Evolutionary conservation across 2,888 invertebrate genomes (phyloP).

Genomic region (Sarcophaga carnaria): DNA sequence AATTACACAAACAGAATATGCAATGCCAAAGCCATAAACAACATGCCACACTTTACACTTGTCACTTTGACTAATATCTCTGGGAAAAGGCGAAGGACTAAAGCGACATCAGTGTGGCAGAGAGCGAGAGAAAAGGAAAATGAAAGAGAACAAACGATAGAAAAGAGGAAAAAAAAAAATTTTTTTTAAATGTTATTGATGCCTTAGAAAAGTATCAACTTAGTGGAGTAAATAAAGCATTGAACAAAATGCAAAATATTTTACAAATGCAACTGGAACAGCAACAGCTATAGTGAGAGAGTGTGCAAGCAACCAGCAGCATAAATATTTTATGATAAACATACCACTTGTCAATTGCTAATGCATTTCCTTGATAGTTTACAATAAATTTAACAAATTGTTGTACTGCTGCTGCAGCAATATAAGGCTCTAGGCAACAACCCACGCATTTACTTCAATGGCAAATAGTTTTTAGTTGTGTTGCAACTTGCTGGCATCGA

Average conservation of each 20-base stretch:
- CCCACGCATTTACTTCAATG: constrained; percentile 24
- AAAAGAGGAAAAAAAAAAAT: constrained; percentile 8
- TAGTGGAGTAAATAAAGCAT: constrained; percentile 35
- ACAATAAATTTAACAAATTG: constrained; percentile 67
- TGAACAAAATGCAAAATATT: not conserved
- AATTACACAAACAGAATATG: constrained; percentile 24
- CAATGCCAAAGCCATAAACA: constrained; percentile 33
- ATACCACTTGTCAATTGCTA: constrained; percentile 62
- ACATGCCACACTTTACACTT: constrained; percentile 48
- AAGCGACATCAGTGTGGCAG: not conserved
- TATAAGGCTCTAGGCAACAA: constrained; percentile 15
- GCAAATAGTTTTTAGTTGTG: constrained; percentile 9
- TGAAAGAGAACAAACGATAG: not conserved
- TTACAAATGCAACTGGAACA: not conserved
- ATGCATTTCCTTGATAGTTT: constrained; percentile 67
- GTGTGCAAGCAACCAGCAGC: not conserved
- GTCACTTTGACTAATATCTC: constrained; percentile 50
- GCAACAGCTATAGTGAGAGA: not conserved
- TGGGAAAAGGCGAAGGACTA: constrained; percentile 9
- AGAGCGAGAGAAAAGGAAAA: not conserved
- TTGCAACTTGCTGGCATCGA: constrained; percentile 28
- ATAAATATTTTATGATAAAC: constrained; percentile 58
- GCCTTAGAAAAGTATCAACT: constrained; percentile 29
- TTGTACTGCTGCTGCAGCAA: not conserved
- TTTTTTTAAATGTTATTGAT: constrained; percentile 25